Conservation (phyloP, 2,888 invertebrate genomes). For the Furcula furcula region DNA sequence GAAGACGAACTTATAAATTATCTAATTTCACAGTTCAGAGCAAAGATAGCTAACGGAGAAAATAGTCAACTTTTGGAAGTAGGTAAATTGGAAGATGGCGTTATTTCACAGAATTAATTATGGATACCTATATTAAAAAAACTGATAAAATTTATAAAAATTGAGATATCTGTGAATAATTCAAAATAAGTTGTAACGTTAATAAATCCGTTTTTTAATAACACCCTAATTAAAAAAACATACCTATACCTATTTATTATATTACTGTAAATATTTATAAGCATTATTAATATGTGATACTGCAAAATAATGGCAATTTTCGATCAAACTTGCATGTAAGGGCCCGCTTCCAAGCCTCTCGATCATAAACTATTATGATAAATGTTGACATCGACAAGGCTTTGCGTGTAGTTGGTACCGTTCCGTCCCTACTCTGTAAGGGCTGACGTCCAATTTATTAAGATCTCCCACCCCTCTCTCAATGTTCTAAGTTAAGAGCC, state of each 20-base stretch:
- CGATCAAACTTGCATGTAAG: conserved; percentile 64
- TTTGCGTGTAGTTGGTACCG: conserved; percentile 69
- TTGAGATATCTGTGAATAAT: no score
- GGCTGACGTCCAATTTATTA: conserved; percentile 55
- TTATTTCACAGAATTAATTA: no score
- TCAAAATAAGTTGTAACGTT: no score
- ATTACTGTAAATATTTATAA: no score
- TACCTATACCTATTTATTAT: no score
- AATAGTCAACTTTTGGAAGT: no score
- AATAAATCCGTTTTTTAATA: no score
- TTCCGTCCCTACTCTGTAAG: conserved; percentile 70
- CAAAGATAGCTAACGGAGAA: conserved; percentile 28
- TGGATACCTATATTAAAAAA: no score
- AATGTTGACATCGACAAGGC: conserved; percentile 69
- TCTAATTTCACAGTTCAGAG: conserved; percentile 55
- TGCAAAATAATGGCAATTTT: conserved; percentile 39
- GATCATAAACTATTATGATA: conserved; percentile 77
- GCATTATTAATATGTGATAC: no score
- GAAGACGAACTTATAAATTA: conserved; percentile 50
- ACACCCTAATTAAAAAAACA: no score
- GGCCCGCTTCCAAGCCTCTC: conserved; percentile 65
- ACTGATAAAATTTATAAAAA: no score
- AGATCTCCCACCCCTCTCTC: conserved; percentile 46
- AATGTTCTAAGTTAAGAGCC: conserved; percentile 24
- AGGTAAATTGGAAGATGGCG: no score